phyloP scores from a whole-genome alignment of 2,888 invertebrate genomes.

The Perithous albicinctus region DNA sequence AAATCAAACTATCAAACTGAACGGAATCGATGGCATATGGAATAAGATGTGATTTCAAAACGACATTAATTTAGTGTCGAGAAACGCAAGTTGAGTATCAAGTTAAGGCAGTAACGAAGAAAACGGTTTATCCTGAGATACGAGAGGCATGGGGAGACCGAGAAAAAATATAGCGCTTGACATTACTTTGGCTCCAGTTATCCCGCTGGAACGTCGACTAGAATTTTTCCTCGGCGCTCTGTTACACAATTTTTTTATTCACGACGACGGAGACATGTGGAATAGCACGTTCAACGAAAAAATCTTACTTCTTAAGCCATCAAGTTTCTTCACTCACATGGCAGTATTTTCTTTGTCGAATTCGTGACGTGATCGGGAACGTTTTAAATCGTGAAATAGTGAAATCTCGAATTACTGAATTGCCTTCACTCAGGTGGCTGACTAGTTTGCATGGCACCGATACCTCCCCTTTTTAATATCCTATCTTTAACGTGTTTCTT shows the following conservation, averaged over 20 bases:
- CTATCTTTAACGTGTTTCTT: not conserved
- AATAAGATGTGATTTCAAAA: constrained; percentile 61
- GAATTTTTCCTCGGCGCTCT: not conserved
- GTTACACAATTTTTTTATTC: not conserved
- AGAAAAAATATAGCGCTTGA: not conserved
- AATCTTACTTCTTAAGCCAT: not conserved
- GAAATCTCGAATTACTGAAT: not conserved
- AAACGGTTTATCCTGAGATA: constrained; percentile 4
- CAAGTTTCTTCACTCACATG: constrained; percentile 3
- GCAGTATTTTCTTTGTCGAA: not conserved
- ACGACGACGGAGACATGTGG: not conserved
- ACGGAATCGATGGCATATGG: constrained; percentile 46
- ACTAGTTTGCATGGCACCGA: not conserved
- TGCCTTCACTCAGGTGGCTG: not conserved
- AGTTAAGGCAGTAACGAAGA: not conserved
- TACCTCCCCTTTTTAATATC: not conserved
- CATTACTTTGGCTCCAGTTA: not conserved
- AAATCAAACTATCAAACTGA: constrained; percentile 19
- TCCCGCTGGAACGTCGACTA: not conserved
- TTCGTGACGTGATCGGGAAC: constrained; percentile 10
- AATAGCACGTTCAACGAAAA: not conserved
- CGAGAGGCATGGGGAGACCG: constrained; percentile 12
- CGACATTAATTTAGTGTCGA: constrained; percentile 4
- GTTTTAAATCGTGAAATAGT: not conserved
- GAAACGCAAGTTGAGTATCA: not conserved